phyloP scores from a whole-genome alignment of 2,888 invertebrate genomes.

The Habroteleia sp. region DNA sequence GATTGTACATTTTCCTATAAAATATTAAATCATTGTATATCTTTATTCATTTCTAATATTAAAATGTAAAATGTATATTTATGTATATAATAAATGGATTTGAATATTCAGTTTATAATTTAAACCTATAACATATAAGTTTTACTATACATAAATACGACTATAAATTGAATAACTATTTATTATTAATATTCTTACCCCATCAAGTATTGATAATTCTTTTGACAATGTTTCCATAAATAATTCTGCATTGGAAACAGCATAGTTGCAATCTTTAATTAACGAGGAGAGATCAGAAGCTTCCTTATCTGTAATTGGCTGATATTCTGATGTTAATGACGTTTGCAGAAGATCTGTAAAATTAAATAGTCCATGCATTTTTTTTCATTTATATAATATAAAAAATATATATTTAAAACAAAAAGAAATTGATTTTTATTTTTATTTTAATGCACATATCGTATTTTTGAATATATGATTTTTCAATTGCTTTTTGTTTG shows the following conservation, averaged over 20 bases:
- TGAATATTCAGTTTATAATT: too few relatives aligned
- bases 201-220: constrained; percentile 92
- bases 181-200: constrained; percentile 82
- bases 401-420: constrained; percentile 1
- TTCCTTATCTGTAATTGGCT: constrained; percentile 91
- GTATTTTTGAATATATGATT: too few relatives aligned
- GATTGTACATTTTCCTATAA: too few relatives aligned
- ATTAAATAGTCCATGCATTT: too few relatives aligned
- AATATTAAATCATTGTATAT: too few relatives aligned
- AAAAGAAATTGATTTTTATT: constrained; percentile 19
- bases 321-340: constrained; percentile 84
- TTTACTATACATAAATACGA: too few relatives aligned
- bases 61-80: background rate
- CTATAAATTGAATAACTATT: too few relatives aligned
- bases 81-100: constrained; percentile 1
- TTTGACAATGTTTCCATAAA: constrained; percentile 90
- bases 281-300: constrained; percentile 92
- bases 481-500: constrained; percentile 29
- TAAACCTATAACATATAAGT: too few relatives aligned
- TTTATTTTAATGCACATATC: background rate
- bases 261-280: constrained; percentile 92
- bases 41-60: too few relatives aligned
- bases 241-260: constrained; percentile 92
- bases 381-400: too few relatives aligned
- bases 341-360: constrained; percentile 74